Conservation (phyloP, 2,113 vertebrate genomes). For the Perognathus longimembris region DNA sequence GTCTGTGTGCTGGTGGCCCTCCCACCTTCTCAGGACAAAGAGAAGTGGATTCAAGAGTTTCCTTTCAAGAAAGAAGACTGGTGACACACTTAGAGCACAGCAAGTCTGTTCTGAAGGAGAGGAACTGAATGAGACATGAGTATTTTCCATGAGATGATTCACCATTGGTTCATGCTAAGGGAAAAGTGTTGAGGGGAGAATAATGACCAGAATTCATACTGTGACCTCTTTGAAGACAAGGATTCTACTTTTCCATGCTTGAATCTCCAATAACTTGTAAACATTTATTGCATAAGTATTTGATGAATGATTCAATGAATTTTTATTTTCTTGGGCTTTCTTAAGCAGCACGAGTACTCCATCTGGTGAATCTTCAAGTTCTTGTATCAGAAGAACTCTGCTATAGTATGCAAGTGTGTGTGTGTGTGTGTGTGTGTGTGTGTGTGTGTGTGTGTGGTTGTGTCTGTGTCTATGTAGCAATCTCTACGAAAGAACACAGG, state of each 20-base stretch:
- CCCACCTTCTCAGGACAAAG: not conserved
- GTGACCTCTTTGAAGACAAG: conserved; percentile 46
- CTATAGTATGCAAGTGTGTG: not conserved
- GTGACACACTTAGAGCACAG: not conserved
- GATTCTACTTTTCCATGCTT: conserved; percentile 26
- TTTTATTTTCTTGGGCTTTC: conserved; percentile 55
- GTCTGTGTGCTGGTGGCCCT: not conserved
- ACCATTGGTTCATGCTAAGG: conserved; percentile 2
- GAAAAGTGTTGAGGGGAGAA: conserved; percentile 1
- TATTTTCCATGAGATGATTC: conserved; percentile 55
- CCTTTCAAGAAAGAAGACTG: conserved; percentile 25
- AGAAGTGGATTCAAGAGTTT: conserved; percentile 17
- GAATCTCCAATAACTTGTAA: conserved; percentile 49
- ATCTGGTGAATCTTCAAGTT: conserved; percentile 33
- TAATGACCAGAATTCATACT: conserved; percentile 37
- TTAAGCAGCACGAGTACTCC: not conserved
- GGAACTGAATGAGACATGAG: conserved; percentile 47
- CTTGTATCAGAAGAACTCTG: not conserved
- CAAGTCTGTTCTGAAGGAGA: not conserved
- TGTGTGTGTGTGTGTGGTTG: not conserved
- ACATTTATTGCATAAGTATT: conserved; percentile 64
- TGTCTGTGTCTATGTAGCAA: not conserved
- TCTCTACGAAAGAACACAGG: conserved; percentile 8
- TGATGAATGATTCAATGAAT: conserved; percentile 55
- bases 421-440: not conserved